Base-by-base conservation (phyloP, 1,140 invertebrate genomes). In the Lethocerus indicus region DNA sequence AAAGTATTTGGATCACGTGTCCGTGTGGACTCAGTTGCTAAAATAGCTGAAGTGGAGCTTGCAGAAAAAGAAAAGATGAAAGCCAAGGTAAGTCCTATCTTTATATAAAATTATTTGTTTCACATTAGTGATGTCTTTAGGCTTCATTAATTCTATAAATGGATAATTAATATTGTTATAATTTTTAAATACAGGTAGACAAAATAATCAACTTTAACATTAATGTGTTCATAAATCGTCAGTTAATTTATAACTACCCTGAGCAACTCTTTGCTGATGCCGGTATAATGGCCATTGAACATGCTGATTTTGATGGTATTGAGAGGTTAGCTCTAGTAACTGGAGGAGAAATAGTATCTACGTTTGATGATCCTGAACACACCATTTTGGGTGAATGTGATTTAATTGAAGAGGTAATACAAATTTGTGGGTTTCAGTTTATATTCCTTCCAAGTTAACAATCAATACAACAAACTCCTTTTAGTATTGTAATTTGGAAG, bases 1-100 rank as follows among this genome's bases (percentile, higher is more conserved):
- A 98, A 98, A 75, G 87, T 98, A n/a, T 99, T 98, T 73, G 95
- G 94, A 46, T 96, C 93, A 14, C 81, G 90, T 56, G 92, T 98
- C 49, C 81, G 90, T 60, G 94, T 98, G 1, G 95, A 99, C 66
- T 95, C 92, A 0, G 83, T 98, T 71, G 85, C 94, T 2, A 98
- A 98, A 67, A 91, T 99, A 50, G 95, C 95, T 14, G 94, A 99
- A 63, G 67, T 99, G 41, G 96, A 99, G 70, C 61, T 87, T 24
- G 94, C 95, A 20, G 96, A 99, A 61, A 98, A 98, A 64, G 89
- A 98, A 61, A 99, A 99, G 63, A 99, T 99, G 96, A 97, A 95
- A 64, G 87, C 96, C 54, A 99, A 99, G 76, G 91, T 43, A 43
- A 43, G 23, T 9, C 16, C 29, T n/a, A n/a, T n/a, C n/a, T n/a